phyloP scores from a whole-genome alignment of 2,797 vertebrate species.

The Acridotheres tristis region DNA sequence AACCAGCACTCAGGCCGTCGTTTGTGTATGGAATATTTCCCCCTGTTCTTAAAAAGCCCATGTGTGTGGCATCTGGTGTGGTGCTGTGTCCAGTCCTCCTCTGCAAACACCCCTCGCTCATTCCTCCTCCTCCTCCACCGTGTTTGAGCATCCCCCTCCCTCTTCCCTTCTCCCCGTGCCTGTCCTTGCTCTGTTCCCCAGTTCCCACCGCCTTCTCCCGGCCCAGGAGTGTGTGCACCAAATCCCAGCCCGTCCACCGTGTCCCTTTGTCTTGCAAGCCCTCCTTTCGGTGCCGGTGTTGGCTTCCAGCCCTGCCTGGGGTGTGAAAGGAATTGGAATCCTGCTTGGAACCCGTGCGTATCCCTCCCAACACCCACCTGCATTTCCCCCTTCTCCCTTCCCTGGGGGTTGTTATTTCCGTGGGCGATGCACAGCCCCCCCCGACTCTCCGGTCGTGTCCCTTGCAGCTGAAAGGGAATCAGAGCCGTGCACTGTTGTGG shows the following conservation, averaged over 20 bases:
- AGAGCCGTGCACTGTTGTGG: not conserved
- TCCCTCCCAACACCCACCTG: no score
- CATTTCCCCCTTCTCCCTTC: not conserved
- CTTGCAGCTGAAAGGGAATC: not conserved
- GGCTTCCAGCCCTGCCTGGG: not conserved
- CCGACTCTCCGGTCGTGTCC: not conserved
- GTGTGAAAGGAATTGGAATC: not conserved
- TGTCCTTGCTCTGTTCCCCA: not conserved
- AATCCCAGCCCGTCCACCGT: not conserved
- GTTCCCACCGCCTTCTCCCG: not conserved
- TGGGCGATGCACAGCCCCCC: not conserved
- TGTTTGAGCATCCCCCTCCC: not conserved
- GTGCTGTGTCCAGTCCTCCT: not conserved
- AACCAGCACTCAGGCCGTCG: constrained; percentile 29
- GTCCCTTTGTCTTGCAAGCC: not conserved
- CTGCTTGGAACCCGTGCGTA: not conserved
- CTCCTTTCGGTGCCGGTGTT: not conserved
- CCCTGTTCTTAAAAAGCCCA: not conserved
- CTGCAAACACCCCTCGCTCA: not conserved
- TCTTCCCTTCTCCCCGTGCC: not conserved
- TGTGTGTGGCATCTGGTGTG: not conserved
- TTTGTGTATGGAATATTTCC: constrained; percentile 31
- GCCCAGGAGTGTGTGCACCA: not conserved
- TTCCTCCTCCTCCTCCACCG: not conserved
- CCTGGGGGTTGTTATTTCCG: accelerated